Evolutionary conservation across 2,888 invertebrate genomes (phyloP).

Genomic region (Nomada ferruginata): DNA sequence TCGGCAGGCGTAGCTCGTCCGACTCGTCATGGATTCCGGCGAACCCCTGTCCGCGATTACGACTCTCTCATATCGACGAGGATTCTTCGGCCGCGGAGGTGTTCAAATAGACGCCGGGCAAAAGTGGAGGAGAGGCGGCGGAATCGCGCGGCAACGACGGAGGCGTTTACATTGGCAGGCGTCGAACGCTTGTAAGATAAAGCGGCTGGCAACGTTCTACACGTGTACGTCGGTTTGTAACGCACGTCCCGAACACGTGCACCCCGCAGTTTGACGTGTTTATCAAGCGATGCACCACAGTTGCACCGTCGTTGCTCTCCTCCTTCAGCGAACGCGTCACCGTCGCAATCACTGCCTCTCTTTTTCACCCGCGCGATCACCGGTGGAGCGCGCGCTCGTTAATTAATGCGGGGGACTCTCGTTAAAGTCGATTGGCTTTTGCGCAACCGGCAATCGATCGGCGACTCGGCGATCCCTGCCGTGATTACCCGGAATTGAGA

Average conservation of each 20-base stretch:
- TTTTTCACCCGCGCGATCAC: slow-evolving; percentile 42
- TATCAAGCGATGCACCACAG: slow-evolving; percentile 64
- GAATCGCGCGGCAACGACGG: slow-evolving; percentile 50
- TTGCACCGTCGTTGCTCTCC: slow-evolving; percentile 31
- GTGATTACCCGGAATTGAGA: slow-evolving; percentile 69
- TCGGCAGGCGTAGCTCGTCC: background rate
- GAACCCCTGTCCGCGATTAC: background rate
- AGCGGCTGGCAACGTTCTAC: slow-evolving; percentile 70
- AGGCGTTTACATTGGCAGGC: slow-evolving; percentile 73
- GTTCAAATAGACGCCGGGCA: slow-evolving; percentile 40
- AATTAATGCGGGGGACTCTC: slow-evolving; percentile 73
- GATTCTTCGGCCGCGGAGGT: slow-evolving; percentile 23
- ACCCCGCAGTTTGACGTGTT: slow-evolving; percentile 72
- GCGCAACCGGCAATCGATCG: slow-evolving; percentile 65
- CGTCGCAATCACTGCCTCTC: slow-evolving; percentile 8
- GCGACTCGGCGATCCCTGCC: slow-evolving; percentile 50
- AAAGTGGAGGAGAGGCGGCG: slow-evolving; percentile 41
- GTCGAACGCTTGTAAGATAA: slow-evolving; percentile 76
- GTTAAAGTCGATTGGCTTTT: slow-evolving; percentile 71
- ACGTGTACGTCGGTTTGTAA: slow-evolving; percentile 71
- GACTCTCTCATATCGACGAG: slow-evolving; percentile 21
- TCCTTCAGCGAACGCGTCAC: slow-evolving; percentile 19
- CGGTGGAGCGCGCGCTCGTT: slow-evolving; percentile 63
- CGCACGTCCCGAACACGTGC: slow-evolving; percentile 72
- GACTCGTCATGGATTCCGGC: slow-evolving; percentile 15